Conservation (phyloP, 2,797 vertebrate genomes). For the Garrulus glandarius region DNA sequence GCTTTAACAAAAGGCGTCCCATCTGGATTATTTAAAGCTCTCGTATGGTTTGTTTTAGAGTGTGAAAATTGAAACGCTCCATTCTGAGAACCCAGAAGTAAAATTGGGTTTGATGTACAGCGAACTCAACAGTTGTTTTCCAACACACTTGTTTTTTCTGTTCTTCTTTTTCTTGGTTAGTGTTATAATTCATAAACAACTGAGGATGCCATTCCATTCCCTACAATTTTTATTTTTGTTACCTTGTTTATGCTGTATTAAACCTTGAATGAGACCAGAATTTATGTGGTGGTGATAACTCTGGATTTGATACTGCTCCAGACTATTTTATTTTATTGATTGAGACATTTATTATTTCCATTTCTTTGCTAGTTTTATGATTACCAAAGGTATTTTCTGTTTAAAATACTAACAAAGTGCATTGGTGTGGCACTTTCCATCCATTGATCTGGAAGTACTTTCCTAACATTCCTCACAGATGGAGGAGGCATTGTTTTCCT, state of each 20-base stretch:
- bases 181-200: background rate
- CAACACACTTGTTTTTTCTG: background rate
- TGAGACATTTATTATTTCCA: background rate
- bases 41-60: conserved; percentile 43
- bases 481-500: background rate
- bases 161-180: background rate
- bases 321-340: background rate
- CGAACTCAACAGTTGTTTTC: conserved; percentile 7
- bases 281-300: background rate
- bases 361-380: background rate
- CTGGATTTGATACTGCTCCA: background rate
- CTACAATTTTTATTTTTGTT: background rate
- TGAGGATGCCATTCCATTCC: background rate
- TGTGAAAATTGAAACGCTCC: conserved; percentile 38
- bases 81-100: conserved; percentile 23
- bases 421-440: background rate
- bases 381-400: background rate
- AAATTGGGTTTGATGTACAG: conserved; percentile 21
- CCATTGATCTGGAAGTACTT: background rate
- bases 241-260: background rate
- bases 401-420: background rate
- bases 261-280: background rate
- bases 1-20: conserved; percentile 27
- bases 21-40: conserved; percentile 52
- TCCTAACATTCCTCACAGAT: background rate